Conservation (phyloP, 2,888 invertebrate species). For the Belgica antarctica region DNA sequence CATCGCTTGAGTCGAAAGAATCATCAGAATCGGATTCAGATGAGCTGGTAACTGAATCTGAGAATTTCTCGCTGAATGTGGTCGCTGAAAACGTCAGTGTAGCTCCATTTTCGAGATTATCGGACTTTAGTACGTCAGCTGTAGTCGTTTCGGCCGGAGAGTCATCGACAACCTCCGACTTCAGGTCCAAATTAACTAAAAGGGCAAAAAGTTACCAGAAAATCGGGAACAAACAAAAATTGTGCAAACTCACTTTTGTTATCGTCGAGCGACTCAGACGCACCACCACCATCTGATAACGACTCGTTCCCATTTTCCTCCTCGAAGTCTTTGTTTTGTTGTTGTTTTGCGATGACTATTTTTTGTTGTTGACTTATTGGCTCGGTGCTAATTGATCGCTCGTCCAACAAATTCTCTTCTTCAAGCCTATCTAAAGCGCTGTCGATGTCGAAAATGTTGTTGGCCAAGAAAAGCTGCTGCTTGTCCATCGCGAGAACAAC, state of each 20-base stretch:
- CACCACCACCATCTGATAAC: neutral
- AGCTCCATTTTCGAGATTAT: neutral
- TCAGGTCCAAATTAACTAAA: neutral
- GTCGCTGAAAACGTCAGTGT: neutral
- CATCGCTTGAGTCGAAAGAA: slow-evolving; percentile 45
- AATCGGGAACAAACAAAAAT: neutral
- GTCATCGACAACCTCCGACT: neutral
- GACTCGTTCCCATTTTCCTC: slow-evolving; percentile 25
- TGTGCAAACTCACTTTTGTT: neutral
- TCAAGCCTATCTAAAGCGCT: slow-evolving; percentile 31
- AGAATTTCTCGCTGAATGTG: neutral
- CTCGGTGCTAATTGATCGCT: neutral
- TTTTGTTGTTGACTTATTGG: slow-evolving; percentile 29
- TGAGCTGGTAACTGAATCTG: neutral
- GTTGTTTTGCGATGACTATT: neutral
- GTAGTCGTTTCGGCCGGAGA: neutral
- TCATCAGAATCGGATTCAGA: neutral
- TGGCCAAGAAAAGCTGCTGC: slow-evolving; percentile 2
- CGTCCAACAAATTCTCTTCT: slow-evolving; percentile 16
- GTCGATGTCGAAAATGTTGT: slow-evolving; percentile 35
- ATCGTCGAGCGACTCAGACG: neutral
- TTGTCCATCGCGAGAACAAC: slow-evolving; percentile 10
- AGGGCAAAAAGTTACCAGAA: neutral
- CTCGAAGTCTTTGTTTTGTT: neutral
- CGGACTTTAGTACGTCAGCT: neutral